Evolutionary conservation across 2,797 vertebrate genomes (phyloP).

Genomic region (Pangasius djambal): DNA sequence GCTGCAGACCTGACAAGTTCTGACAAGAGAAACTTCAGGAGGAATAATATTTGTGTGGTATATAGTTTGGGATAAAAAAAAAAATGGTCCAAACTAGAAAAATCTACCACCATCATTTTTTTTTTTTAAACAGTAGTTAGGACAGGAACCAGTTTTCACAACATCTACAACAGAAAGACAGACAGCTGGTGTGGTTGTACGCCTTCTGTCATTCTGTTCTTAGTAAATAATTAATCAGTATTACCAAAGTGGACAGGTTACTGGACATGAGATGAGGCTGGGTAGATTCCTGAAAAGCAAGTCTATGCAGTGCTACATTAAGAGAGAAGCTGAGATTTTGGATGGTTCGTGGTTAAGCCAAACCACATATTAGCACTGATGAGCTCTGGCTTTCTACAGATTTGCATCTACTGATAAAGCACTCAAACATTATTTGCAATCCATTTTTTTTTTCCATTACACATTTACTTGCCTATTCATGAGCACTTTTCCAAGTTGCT

Average conservation of each 20-base stretch:
- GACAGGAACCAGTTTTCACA: not conserved
- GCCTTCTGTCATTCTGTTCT: not conserved
- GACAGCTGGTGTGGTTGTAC: not conserved
- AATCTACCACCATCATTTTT: not conserved
- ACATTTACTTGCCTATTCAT: not conserved
- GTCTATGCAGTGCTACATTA: not conserved
- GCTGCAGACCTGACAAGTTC: not conserved
- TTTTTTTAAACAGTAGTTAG: not conserved
- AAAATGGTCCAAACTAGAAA: not conserved
- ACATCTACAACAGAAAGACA: slow-evolving; percentile 3
- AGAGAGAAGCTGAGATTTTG: not conserved
- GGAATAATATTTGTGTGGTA: not conserved
- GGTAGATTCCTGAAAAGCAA: not conserved
- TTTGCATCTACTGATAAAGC: slow-evolving; percentile 1
- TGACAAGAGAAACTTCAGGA: not conserved
- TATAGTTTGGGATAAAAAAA: not conserved
- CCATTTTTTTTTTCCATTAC: not conserved
- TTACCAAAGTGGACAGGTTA: not conserved
- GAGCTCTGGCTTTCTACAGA: not conserved
- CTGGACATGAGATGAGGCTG: not conserved
- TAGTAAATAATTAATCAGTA: slow-evolving; percentile 27
- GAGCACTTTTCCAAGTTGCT: not conserved
- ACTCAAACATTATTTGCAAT: not conserved
- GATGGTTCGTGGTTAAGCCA: not conserved
- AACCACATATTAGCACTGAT: slow-evolving; percentile 10